Evolutionary conservation across 2,113 vertebrate species (phyloP), one percentile per base, ranked within the genome.

Genomic region (Antechinus stuartii): DNA sequence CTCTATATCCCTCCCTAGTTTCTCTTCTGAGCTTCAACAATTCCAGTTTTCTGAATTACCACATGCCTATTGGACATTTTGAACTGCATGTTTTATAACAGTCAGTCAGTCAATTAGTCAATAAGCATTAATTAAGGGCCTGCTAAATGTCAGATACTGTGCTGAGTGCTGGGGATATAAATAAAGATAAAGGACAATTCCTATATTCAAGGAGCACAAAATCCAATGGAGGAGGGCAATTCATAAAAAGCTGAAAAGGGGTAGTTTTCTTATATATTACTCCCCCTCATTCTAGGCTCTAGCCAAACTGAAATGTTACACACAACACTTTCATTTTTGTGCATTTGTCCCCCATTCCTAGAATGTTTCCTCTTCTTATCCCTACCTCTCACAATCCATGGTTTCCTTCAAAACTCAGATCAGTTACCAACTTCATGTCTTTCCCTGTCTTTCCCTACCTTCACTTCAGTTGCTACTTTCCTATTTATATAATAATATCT

Each of bases 401-500:
- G 57, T 30, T 61, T 61, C 27, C 57, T 61, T 30, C 57, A 61
- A 61, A 30, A 30, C 57, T 35, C 57, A 30, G 26, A 30, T 61
- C 57, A 61, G 2, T 30, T 30, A 27, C 57, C 57, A 35, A 11
- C 56, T 61, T 61, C 57, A 61, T 61, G 57, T 10, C 57, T 61
- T 61, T 61, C 8, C 56, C 1, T 61, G 57, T 61, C 57, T 61
- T 30, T 10, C 57, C 27, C 27, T 2, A 30, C 27, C 57, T 8
- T 12, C 27, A 30, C 27, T 10, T 27, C 57, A 61, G 11, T 8
- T 61, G 27, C 57, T 30, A 24, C 22, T 11, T 91, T 93, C 14
- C 26, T 54, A 30, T 30, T 89, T 52, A 22, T 55, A 2, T 91
- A 47, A 90, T 97, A 47, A 90, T 97, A 47, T 14, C 90, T 4